A percentile compares a stretch with the other conserved stretches of the same genome.
Conservation (phyloP, 2,797 vertebrate species). For the Pangasius macronema region DNA sequence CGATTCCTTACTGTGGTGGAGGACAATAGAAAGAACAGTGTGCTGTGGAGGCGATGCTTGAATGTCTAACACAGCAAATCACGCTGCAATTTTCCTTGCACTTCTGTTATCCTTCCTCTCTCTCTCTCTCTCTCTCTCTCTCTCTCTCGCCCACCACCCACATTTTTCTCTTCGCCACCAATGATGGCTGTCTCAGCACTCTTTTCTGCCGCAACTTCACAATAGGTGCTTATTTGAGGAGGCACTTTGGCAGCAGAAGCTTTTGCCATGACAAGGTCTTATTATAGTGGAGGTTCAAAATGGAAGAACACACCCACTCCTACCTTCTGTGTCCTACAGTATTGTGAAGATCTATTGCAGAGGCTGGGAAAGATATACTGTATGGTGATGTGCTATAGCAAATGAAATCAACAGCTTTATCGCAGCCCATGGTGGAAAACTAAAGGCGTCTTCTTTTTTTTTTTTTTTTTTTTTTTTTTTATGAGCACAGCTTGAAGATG, state of each 20-base stretch:
- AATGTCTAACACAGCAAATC: slow-evolving; percentile 79
- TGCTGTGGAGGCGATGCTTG: slow-evolving; percentile 63
- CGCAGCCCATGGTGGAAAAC: slow-evolving; percentile 51
- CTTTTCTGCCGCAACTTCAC: slow-evolving; percentile 50
- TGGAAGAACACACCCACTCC: slow-evolving; percentile 52
- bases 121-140: slow-evolving; percentile 65
- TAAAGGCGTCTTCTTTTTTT: slow-evolving; percentile 52
- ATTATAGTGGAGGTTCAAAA: slow-evolving; percentile 67
- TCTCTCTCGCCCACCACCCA: slow-evolving; percentile 60
- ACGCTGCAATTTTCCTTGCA: slow-evolving; percentile 73
- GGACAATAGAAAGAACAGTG: slow-evolving; percentile 42
- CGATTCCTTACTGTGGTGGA: slow-evolving; percentile 19
- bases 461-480: slow-evolving; percentile 57
- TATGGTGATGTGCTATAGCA: neutral
- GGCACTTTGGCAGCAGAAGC: slow-evolving; percentile 62
- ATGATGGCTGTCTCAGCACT: slow-evolving; percentile 68
- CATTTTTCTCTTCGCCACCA: slow-evolving; percentile 63
- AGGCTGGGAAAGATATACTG: neutral
- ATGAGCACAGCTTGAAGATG: slow-evolving; percentile 68
- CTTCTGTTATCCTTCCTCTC: slow-evolving; percentile 53
- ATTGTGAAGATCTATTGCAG: neutral
- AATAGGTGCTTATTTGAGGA: slow-evolving; percentile 60
- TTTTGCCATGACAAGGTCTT: slow-evolving; percentile 70
- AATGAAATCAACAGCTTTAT: slow-evolving; percentile 16
- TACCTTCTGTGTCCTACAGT: slow-evolving; percentile 35